Base-by-base conservation (phyloP, 2,888 invertebrate species). In the Bellardia bayeri region DNA sequence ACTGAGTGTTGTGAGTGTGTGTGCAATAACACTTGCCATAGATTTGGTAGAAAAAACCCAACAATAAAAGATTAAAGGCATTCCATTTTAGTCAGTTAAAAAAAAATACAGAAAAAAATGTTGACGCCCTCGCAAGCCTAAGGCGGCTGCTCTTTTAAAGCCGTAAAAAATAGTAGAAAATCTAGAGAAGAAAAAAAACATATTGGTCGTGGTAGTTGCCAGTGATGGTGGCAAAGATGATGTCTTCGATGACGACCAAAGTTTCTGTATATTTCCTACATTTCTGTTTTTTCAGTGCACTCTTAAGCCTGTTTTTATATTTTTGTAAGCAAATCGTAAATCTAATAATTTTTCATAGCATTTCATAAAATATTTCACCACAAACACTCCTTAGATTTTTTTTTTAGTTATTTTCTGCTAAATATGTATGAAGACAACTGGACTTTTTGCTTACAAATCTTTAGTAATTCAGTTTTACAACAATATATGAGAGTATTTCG, bases 271-370 rank as follows among this genome's bases (percentile, higher is more conserved):
- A 11, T 68, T 78, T 76, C 68, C n/a, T 51, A 33, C 33, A 68
- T 88, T 82, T 82, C 64, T 68, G 45, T 68, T 30, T 40, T 37
- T 69, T 75, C 75, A 13, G 45, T 9, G 9, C 33, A 54, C 83
- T 83, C 23, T 87, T 61, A 66, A 63, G 45, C 13, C 81, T 88
- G 79, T 80, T 90, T 85, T 66, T 88, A 86, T 84, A 40, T 69
- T 78, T 88, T 84, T 14, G 51, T 64, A 86, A 82, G 75, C 89
- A 89, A 90, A 91, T 92, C 91, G 90, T 90, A 91, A 91, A 91
- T 91, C 92, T 91, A 91, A 91, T 91, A 91, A 91, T 90, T 91
- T 91, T 90, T 85, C 75, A 83, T 81, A 69, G 86, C 88, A 88
- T 89, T 88, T 89, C 88, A 88, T 89, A 89, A 89, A 89, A 90